Evolutionary conservation across 35 echinoderm and acorn worm genomes (phyloP).

Genomic region (Amphiura filiformis): DNA sequence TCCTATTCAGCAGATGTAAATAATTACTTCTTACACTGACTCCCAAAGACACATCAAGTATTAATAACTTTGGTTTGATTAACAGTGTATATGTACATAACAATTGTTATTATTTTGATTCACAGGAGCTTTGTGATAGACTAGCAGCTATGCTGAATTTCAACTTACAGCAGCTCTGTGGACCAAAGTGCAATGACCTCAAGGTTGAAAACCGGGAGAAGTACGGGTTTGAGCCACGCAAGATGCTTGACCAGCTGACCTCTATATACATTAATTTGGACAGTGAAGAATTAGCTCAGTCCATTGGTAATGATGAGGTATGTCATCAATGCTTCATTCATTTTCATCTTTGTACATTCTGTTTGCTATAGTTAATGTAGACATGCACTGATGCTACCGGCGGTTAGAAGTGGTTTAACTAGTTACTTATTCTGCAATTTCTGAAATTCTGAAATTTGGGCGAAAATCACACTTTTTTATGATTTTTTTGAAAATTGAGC

Average conservation of each 20-base stretch:
- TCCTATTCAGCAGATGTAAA: too few relatives aligned
- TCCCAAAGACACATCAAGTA: too few relatives aligned
- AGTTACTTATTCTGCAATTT: not conserved
- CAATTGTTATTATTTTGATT: not conserved
- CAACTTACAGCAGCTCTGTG: conserved; percentile 90
- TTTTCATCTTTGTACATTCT: not conserved
- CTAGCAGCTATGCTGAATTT: conserved; percentile 97
- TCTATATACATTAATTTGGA: conserved; percentile 91
- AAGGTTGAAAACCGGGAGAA: conserved; percentile 94
- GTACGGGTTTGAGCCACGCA: conserved; percentile 95
- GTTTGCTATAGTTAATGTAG: not conserved
- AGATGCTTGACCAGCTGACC: conserved; percentile 91
- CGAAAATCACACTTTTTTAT: too few relatives aligned
- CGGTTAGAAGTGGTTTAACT: not conserved
- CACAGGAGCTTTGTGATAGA: conserved; percentile 79
- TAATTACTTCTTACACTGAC: too few relatives aligned
- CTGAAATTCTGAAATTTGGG: too few relatives aligned
- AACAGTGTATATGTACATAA: too few relatives aligned
- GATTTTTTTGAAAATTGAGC: too few relatives aligned
- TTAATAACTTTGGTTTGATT: too few relatives aligned
- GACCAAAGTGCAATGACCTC: conserved; percentile 86
- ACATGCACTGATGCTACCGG: not conserved
- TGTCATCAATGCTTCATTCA: not conserved
- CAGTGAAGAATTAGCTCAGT: conserved; percentile 69
- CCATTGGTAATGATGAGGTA: conserved; percentile 91